Evolutionary conservation across 2,113 vertebrate species (phyloP), one percentile per base, ranked within the genome.

Genomic region (Eurystomus gularis): DNA sequence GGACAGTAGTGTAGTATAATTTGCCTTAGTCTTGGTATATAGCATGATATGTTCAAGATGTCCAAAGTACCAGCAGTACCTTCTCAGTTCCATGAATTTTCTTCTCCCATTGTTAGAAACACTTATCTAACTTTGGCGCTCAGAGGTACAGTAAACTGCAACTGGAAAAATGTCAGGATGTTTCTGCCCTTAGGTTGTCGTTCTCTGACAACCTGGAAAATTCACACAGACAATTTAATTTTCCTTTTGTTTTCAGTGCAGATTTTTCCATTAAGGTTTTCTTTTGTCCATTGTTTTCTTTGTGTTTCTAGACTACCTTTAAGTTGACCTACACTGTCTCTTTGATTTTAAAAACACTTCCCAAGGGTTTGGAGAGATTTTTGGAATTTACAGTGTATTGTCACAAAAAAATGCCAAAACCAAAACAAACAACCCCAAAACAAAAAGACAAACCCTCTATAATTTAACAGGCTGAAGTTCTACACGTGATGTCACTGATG

Each of bases 401-500:
- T 57, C 31, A 51, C 16, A 23, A 39, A 42, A 54, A 46, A 48
- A 46, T 1, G 3, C 7, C 7, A 37, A 57, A 64, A 42, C 16
- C 6, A 79, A 55, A 68, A 19, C 3, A 11, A 39, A 25, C 1
- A 82, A 76, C 2, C 1, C 1, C 5, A 60, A 58, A 42, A 1
- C 5, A 48, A 60, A 84, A 79, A 21, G 15, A 9, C 13, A 9
- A 48, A 7, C 4, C 6, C 4, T 3, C 7, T 26, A 17, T 33
- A 21, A 13, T 73, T 77, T 42, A 60, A n/a, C 18, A 61, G 25
- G 9, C 17, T 82, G 31, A 54, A 88, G 7, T 37, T 69, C 31
- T 64, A 39, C 5, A 31, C 3, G 26, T 60, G 24, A 26, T 54
- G 7, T 57, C 17, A 86, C 11, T 48, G 24, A 83, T 73, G n/a